A percentile compares a stretch with the other conserved stretches of the same genome.
Evolutionary conservation across 2,113 vertebrate species (phyloP).

Genomic region (Gadus macrocephalus): DNA sequence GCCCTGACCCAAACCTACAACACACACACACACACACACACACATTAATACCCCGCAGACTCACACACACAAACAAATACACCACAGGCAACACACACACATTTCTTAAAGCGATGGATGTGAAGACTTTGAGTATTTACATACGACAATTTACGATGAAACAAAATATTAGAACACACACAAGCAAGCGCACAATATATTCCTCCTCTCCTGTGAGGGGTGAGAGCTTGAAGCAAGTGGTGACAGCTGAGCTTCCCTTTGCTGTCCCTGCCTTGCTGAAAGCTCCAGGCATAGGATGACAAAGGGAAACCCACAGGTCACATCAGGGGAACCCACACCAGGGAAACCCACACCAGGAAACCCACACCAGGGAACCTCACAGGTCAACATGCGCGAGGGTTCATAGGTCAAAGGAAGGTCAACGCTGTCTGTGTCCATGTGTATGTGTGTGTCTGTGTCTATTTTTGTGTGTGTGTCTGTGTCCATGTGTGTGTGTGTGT

Average conservation of each 20-base stretch:
- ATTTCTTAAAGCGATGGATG: too few species aligned
- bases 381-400: too few species aligned
- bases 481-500: too few species aligned
- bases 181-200: neutral
- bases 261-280: conserved; percentile 85
- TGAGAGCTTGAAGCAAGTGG: conserved; percentile 63
- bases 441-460: too few species aligned
- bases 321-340: conserved; percentile 38
- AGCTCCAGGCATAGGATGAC: conserved; percentile 97
- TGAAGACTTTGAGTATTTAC: too few species aligned
- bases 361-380: too few species aligned
- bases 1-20: conserved; percentile 80
- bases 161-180: too few species aligned
- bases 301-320: conserved; percentile 94
- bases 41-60: neutral
- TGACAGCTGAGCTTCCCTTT: conserved; percentile 92
- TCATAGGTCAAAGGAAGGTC: too few species aligned
- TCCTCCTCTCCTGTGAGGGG: neutral
- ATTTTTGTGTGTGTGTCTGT: too few species aligned
- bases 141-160: too few species aligned
- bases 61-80: neutral
- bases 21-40: conserved; percentile 12
- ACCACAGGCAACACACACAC: neutral
- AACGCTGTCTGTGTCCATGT: too few species aligned
- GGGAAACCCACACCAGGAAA: too few species aligned